Percentiles rank a stretch among this genome's conserved stretches.
Conservation (phyloP, 2,888 invertebrate genomes). For the Thelaira solivaga region DNA sequence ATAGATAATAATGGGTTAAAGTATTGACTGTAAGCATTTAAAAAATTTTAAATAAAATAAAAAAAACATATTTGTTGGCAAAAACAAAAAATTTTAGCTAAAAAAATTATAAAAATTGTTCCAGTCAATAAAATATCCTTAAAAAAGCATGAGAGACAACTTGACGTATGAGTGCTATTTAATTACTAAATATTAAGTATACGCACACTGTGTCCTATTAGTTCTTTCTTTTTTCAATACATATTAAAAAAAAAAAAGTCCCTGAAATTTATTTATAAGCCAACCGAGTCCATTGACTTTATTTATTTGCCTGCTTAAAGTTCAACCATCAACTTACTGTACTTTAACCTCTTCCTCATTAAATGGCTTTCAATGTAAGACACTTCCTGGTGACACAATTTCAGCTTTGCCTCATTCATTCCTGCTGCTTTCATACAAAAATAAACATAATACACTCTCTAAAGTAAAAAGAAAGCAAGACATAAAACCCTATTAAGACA, state of each 20-base stretch:
- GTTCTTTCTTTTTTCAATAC: no score
- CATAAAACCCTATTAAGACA: background rate
- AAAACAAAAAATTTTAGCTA: background rate
- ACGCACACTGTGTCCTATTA: background rate
- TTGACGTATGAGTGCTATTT: background rate
- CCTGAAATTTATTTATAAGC: no score
- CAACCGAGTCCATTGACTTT: slow-evolving; percentile 1
- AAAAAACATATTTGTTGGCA: background rate
- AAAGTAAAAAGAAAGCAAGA: background rate
- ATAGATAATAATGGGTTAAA: background rate
- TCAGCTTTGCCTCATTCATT: background rate
- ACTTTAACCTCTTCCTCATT: background rate
- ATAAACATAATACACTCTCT: background rate
- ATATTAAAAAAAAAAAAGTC: no score
- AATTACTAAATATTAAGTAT: background rate
- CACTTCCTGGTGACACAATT: slow-evolving; percentile 5
- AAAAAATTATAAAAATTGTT: background rate
- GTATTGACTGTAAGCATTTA: background rate
- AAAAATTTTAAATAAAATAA: background rate
- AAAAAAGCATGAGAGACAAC: no score
- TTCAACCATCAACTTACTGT: background rate
- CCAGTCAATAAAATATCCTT: background rate
- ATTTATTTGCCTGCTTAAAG: background rate
- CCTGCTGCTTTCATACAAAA: background rate
- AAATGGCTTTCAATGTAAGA: background rate